Evolutionary conservation across 2,888 invertebrate species (phyloP).

Genomic region (Sminthurinus aureus): DNA sequence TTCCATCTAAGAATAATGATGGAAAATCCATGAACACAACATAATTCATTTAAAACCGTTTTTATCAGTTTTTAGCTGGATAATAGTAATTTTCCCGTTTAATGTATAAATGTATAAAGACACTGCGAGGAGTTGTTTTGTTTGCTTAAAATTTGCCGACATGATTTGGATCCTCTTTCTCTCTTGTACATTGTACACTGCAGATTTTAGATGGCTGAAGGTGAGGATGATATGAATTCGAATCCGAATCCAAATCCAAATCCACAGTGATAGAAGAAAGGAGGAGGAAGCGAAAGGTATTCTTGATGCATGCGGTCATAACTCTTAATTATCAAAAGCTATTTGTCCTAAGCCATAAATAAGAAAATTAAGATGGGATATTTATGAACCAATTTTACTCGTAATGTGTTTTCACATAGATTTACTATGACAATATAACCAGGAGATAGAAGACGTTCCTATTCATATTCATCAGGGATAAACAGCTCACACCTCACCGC

Average conservation of each 20-base stretch:
- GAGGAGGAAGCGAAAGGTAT: slow-evolving; percentile 2
- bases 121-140: too few relatives aligned
- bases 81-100: too few relatives aligned
- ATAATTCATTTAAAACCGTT: too few relatives aligned
- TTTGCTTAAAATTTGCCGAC: too few relatives aligned
- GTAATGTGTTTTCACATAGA: slow-evolving; percentile 34
- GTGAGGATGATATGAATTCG: neutral
- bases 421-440: slow-evolving; percentile 51
- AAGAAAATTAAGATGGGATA: slow-evolving; percentile 60
- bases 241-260: too few relatives aligned
- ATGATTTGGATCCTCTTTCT: neutral
- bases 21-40: too few relatives aligned
- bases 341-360: slow-evolving; percentile 60
- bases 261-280: neutral
- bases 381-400: slow-evolving; percentile 60
- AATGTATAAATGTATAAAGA: too few relatives aligned
- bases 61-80: too few relatives aligned
- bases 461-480: slow-evolving; percentile 58
- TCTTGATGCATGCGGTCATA: slow-evolving; percentile 48
- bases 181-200: neutral
- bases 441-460: slow-evolving; percentile 48
- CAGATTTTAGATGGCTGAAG: neutral
- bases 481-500: neutral
- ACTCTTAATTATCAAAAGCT: slow-evolving; percentile 60
- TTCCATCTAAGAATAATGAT: too few relatives aligned